These are phyloP conservation scores for Drosophila monieri DNA, from an alignment of 2,888 invertebrate species.

Conservation along the genomic window DNA sequence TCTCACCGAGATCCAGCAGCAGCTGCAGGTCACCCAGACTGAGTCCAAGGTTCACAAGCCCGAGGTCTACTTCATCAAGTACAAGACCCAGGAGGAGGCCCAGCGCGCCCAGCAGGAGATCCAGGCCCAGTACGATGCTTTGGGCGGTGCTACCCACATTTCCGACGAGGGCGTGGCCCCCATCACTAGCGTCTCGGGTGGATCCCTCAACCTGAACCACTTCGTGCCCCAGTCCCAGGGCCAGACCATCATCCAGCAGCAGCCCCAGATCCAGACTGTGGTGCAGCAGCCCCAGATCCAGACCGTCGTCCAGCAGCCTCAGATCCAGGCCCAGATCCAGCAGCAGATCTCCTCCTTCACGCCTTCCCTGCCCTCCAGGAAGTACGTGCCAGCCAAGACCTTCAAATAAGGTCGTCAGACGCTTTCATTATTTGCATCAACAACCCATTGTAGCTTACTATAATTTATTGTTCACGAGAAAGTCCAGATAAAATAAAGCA, in stretches of 20 bases:
- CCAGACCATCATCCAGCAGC: constrained; percentile 54
- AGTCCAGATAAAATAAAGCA: constrained; percentile 48
- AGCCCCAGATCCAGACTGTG: constrained; percentile 52
- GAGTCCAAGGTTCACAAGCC: constrained; percentile 81
- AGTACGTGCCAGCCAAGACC: constrained; percentile 69
- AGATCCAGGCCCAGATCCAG: constrained; percentile 3
- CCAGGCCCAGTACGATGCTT: constrained; percentile 82
- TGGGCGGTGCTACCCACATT: constrained; percentile 82
- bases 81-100: constrained; percentile 83
- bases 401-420: constrained; percentile 50
- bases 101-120: constrained; percentile 82
- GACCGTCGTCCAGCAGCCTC: constrained; percentile 32
- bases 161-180: constrained; percentile 83
- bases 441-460: constrained; percentile 52
- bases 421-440: constrained; percentile 31
- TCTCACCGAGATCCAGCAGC: constrained; percentile 85
- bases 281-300: constrained; percentile 54
- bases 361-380: constrained; percentile 43
- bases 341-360: constrained; percentile 51
- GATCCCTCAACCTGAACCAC: constrained; percentile 64
- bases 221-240: constrained; percentile 54
- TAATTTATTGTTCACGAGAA: constrained; percentile 63
- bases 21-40: constrained; percentile 86
- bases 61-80: constrained; percentile 84
- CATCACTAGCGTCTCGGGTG: constrained; percentile 71